Evolutionary conservation across 2,888 invertebrate species (phyloP).

Genomic region (Rugalucina vietnamica): DNA sequence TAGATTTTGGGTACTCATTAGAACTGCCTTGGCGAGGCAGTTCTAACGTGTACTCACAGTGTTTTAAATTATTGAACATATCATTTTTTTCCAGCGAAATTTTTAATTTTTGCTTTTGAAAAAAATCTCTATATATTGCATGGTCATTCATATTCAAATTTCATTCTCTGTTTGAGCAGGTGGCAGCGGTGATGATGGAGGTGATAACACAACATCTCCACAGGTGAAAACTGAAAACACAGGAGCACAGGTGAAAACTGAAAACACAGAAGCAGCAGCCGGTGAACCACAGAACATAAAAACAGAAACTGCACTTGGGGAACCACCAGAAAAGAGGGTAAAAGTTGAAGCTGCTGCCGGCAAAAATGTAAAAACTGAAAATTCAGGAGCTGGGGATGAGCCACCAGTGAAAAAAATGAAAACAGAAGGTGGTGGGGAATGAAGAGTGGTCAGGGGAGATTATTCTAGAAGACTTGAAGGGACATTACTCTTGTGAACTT

Average conservation of each 20-base stretch:
- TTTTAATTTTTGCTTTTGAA: too few species aligned
- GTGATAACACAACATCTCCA: too few species aligned
- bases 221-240: too few species aligned
- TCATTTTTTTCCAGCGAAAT: too few species aligned
- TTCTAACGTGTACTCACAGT: background rate
- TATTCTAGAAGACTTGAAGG: background rate
- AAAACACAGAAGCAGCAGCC: too few species aligned
- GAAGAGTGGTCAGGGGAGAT: background rate
- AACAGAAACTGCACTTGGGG: background rate
- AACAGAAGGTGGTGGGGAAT: background rate
- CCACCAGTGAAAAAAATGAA: background rate
- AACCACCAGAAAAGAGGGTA: conserved; percentile 20
- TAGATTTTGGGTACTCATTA: too few species aligned
- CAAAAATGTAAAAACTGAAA: background rate
- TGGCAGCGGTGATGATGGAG: too few species aligned
- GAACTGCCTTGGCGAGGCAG: background rate
- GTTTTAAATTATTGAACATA: background rate
- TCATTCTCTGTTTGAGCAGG: background rate
- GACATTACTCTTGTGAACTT: too few species aligned
- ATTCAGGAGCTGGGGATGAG: background rate
- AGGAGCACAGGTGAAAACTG: too few species aligned
- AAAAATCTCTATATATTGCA: too few species aligned
- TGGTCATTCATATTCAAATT: background rate
- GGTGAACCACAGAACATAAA: too few species aligned
- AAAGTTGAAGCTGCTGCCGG: background rate